These are phyloP conservation scores for Platalea minor DNA, from an alignment of 2,797 vertebrate genomes.

Conservation along the genomic window DNA sequence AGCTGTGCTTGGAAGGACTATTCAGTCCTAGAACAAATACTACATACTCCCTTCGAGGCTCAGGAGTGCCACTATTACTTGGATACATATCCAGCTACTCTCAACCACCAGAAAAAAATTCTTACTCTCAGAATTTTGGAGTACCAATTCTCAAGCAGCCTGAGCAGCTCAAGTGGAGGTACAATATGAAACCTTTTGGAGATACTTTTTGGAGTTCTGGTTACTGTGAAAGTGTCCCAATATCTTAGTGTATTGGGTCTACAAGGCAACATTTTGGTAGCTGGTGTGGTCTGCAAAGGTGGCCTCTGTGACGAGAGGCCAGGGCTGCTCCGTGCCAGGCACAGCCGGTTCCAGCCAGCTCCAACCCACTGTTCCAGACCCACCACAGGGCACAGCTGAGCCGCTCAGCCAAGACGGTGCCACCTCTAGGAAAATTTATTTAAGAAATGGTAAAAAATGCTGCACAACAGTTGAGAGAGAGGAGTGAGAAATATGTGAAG, in stretches of 20 bases:
- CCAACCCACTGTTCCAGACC: neutral
- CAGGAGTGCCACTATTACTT: neutral
- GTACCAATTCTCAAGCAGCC: neutral
- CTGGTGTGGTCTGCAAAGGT: neutral
- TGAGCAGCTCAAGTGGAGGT: neutral
- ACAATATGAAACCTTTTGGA: neutral
- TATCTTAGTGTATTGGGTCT: neutral
- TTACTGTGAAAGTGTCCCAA: neutral
- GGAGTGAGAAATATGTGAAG: neutral
- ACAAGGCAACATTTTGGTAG: neutral
- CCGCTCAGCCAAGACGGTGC: neutral
- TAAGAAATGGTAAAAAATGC: neutral
- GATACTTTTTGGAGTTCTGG: neutral
- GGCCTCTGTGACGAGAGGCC: neutral
- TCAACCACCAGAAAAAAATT: neutral
- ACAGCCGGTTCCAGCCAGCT: neutral
- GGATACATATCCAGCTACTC: neutral
- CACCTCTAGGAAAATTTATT: neutral
- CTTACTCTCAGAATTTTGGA: neutral
- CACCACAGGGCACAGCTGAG: neutral
- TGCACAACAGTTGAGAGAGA: neutral
- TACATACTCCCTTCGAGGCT: neutral
- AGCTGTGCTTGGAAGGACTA: neutral
- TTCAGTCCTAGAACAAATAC: neutral
- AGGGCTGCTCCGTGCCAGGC: accelerated